Base-by-base conservation (phyloP, 2,888 invertebrate genomes). In the Coelopa pilipes region DNA sequence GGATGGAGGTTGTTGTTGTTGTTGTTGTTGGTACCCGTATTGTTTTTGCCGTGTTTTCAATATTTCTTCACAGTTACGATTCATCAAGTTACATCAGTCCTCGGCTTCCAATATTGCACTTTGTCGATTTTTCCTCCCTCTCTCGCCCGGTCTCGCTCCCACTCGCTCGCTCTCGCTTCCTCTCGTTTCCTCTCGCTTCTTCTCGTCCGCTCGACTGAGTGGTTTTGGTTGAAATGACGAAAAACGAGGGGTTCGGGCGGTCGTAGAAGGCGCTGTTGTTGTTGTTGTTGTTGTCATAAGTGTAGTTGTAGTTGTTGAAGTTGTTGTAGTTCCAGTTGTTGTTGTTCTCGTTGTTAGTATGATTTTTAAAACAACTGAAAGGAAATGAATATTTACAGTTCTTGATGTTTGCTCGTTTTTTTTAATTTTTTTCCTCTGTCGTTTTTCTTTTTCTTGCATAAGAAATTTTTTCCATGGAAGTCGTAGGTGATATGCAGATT, bases 41-140 rank as follows among this genome's bases (percentile, higher is more conserved):
- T 62, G 21, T 21, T 9, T 46, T n/a, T 19, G 70, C 60, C 47
- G 60, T 49, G 50, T 69, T 50, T 75, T 65, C 70, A 70, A 69
- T 72, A 70, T 67, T 70, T 71, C 71, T 74, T 74, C 47, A 66
- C 72, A 57, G 70, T 70, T 62, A 21, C 69, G 70, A 47, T 72
- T 59, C 73, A 73, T 75, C 73, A 59, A 46, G 72, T 68, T 50
- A 49, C 47, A 66, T 34, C 55, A 57, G 60, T 17, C 11, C 21
- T 60, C 63, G 55, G 34, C 24, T 66, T 49, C 34, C 70, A 34
- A 21, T 60, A 50, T 70, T 49, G 70, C 70, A 60, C 49, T 69
- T 69, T 34, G 34, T 73, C 65, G 13, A 17, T 62, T 60, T 68
- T 24, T 73, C 60, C 17, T 60, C 13, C 34, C 7, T 34, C 34